These are phyloP conservation scores for Panzeria rudis DNA, from an alignment of 2,888 invertebrate species.

Conservation along the genomic window DNA sequence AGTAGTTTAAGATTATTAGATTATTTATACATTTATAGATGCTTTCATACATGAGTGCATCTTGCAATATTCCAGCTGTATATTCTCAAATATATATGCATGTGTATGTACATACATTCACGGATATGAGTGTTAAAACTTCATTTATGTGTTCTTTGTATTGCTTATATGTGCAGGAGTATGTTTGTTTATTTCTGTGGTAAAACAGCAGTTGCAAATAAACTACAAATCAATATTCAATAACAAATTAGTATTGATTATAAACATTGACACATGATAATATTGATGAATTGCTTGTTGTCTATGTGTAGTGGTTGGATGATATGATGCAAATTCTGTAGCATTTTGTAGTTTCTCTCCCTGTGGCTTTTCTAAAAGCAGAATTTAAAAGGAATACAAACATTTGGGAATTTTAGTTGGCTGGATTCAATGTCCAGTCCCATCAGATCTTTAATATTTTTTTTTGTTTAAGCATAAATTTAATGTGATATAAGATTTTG, in stretches of 20 bases:
- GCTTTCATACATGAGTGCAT: neutral
- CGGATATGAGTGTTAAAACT: neutral
- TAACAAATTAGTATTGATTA: slow-evolving; percentile 58
- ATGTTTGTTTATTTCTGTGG: neutral
- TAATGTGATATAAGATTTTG: too few species aligned
- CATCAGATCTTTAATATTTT: too few species aligned
- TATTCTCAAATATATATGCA: neutral
- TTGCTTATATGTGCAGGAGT: neutral
- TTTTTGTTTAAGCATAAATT: too few species aligned
- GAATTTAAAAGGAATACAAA: neutral
- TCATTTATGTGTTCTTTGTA: slow-evolving; percentile 9
- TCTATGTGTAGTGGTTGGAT: neutral
- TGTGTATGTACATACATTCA: neutral
- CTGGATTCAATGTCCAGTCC: too few species aligned
- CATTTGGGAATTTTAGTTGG: too few species aligned
- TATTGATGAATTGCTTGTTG: slow-evolving; percentile 39
- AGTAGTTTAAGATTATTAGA: slow-evolving; percentile 59
- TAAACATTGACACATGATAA: slow-evolving; percentile 57
- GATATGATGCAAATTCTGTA: neutral
- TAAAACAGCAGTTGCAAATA: slow-evolving; percentile 10
- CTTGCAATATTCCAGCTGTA: neutral
- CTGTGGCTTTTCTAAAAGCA: neutral
- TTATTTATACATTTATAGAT: slow-evolving; percentile 51
- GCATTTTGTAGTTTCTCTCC: slow-evolving; percentile 5
- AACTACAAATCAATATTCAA: slow-evolving; percentile 55